Evolutionary conservation across 2,797 vertebrate genomes (phyloP).

Genomic region (Podarcis siculus): DNA sequence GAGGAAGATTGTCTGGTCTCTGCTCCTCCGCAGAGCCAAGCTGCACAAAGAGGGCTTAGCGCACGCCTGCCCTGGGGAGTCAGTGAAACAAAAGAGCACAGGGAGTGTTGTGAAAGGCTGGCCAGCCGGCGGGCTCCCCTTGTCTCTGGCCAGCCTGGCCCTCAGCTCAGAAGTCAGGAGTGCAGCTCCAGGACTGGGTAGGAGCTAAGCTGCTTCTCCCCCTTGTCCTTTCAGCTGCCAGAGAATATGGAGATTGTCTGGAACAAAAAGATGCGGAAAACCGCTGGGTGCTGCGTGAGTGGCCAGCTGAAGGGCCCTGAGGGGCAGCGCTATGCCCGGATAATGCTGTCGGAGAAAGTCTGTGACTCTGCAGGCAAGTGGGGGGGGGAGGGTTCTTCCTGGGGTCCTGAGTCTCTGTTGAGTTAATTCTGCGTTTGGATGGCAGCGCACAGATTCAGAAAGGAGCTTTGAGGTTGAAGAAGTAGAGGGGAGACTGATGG

Average conservation of each 20-base stretch:
- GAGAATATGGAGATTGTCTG: constrained; percentile 84
- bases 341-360: constrained; percentile 91
- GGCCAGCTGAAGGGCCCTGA: constrained; percentile 73
- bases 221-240: constrained; percentile 81
- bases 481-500: too few relatives aligned
- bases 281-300: constrained; percentile 88
- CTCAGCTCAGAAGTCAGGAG: not conserved
- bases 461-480: too few relatives aligned
- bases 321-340: constrained; percentile 82
- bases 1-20: too few relatives aligned
- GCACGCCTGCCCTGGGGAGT: not conserved
- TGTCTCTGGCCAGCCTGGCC: not conserved
- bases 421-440: too few relatives aligned
- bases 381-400: not conserved
- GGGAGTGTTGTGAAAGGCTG: not conserved
- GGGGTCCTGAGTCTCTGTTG: too few relatives aligned
- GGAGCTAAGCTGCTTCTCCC: not conserved
- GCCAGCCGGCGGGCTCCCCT: not conserved
- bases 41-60: not conserved
- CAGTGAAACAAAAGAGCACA: not conserved
- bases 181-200: not conserved
- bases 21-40: not conserved
- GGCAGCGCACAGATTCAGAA: too few relatives aligned
- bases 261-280: constrained; percentile 95
- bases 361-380: constrained; percentile 90